Evolutionary conservation across 1,140 invertebrate species (phyloP), one percentile per base, ranked within the genome.

Genomic region (Potamilus streckersoni): DNA sequence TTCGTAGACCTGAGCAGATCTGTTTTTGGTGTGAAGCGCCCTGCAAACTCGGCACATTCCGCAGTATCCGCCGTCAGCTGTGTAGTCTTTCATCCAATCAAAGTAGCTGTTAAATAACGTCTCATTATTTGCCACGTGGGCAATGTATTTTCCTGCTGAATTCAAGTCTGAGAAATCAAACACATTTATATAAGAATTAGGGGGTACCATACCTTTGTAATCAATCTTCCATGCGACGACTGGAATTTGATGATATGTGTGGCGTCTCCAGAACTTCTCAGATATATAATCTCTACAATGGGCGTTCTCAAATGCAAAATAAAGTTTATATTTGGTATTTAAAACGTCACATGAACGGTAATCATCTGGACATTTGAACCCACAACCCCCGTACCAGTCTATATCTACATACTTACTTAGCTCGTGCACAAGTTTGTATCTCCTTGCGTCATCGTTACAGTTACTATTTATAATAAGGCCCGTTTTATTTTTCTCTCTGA

Each of bases 141-240:
- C 92, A 19, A 98, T 90, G 89, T 97, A 98, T 3, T 94, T 92
- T 5, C 96, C 96, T 55, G 98, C 89, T 81, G 95, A 93, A 81
- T 94, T 93, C 0, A 96, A 94, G 15, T 94, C 94, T 4, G 93
- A 93, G 87, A 98, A 99, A 88, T 99, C 96, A 84, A 98, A 96
- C 2, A 98, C 95, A 90, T 99, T 97, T 55, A 99, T 96, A 86
- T 92, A 95, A 0, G 96, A 97, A 82, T 96, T 93, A 80, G 95
- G 88, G 13, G 86, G 86, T 4, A 85, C 83, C 8, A 83, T 55
- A 60, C 74, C 73, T 59, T 81, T 74, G 71, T 90, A 88, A 1
- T 91, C 91, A 20, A 17, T 55, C 55, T 81, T 83, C 65, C 86
- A 85, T 17, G 81, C 71, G 0, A 86, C 86, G 2, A 89, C 82